Evolutionary conservation across 2,113 vertebrate genomes (phyloP).

Genomic region (Aix galericulata): DNA sequence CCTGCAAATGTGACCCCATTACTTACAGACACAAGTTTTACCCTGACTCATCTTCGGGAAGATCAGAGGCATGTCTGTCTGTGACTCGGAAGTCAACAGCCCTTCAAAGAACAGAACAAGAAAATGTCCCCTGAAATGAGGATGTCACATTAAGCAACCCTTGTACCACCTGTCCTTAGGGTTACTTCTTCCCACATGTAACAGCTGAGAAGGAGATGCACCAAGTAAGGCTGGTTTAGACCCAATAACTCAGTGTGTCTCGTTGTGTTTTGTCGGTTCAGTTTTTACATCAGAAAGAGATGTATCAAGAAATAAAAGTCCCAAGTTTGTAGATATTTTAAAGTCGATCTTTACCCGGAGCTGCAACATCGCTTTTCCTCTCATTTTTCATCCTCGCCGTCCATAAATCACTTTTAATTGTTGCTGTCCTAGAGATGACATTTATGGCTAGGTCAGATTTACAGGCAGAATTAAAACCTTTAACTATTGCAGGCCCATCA

Average conservation of each 20-base stretch:
- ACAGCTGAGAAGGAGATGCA: neutral
- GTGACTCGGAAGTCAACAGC: neutral
- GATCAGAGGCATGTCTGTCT: neutral
- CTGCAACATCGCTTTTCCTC: neutral
- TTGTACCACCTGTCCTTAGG: neutral
- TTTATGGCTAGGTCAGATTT: neutral
- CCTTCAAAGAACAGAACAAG: neutral
- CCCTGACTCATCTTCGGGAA: neutral
- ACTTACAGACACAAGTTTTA: neutral
- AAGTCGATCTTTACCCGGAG: neutral
- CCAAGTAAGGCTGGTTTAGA: neutral
- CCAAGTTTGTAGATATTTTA: neutral
- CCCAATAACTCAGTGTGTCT: neutral
- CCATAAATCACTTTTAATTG: neutral
- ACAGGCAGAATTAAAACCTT: neutral
- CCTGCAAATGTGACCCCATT: neutral
- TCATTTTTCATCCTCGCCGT: neutral
- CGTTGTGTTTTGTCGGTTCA: neutral
- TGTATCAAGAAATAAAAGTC: neutral
- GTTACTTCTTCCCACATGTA: neutral
- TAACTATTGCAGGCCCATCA: neutral
- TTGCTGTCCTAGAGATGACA: neutral
- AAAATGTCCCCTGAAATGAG: neutral
- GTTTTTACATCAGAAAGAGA: neutral
- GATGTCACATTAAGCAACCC: neutral